Base-by-base conservation (phyloP, 1,140 invertebrate species). In the Dreissena polymorpha region DNA sequence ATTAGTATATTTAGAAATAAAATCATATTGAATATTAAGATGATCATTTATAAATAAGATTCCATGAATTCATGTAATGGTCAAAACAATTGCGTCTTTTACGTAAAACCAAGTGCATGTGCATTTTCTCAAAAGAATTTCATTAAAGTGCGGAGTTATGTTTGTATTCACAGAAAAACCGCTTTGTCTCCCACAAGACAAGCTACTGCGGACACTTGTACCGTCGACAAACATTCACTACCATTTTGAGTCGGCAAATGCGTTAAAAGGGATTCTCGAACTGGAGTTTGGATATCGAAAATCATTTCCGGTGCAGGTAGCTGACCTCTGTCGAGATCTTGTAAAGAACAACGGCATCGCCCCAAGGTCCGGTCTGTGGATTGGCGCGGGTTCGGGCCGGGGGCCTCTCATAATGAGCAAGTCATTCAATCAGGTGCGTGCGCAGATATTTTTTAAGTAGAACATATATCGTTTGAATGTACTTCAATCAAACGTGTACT, bases 231-330 rank as follows among this genome's bases (percentile, higher is more conserved):
- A 91, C 60, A 51, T 51, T n/a, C 87, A 89, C 16, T 91, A 88
- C 68, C 65, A 75, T 25, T 88, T 78, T 81, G 90, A 91, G 55
- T 84, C 85, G 10, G 51, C 79, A 21, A 60, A 78, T 13, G 72
- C 88, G 8, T 85, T 91, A 74, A 57, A 86, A 27, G 90, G 90
- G 14, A 91, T 91, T 57, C 84, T 90, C 12, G 89, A 91, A 81
- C 87, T 87, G 55, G 90, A 91, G 74, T 91, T 91, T 87, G 90
- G 90, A 21, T 90, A 84, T 83, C 86, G 90, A 64, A 89, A 91
- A 50, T 79, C 86, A n/a, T 87, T 89, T 57, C 84, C 90, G 23
- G 85, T 83, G 53, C 85, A 69, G 0, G 72, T 88, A 0, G 86
- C 89, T 21, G 82, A 77, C 14, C 78, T 88, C 25, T 89, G 87